Evolutionary conservation across 1,140 invertebrate species (phyloP), one percentile per base, ranked within the genome.

Genomic region (Ceratina japonica): DNA sequence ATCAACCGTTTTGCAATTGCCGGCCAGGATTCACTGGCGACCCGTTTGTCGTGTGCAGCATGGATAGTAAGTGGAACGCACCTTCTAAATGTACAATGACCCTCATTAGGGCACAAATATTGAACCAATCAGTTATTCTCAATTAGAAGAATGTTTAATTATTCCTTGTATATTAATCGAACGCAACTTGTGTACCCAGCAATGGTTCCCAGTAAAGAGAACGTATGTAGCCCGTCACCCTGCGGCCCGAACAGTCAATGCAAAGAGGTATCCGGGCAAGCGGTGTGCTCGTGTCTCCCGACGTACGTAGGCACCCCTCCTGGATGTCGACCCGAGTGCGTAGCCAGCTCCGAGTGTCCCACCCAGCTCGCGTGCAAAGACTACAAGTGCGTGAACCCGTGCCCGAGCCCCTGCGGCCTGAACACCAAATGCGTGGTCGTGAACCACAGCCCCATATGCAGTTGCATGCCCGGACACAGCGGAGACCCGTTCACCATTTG

Each of bases 221-320:
- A 75, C 54, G 18, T 68, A 37, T 97, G 96, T 86, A 93, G 94
- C 68, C 95, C 95, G 2, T 95, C 95, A 68, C 95, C 96, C 12
- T 98, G 97, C 90, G 97, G 96, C 27, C 93, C 95, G 0, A 96
- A 97, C 83, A 95, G 96, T 85, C 94, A 95, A 88, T 97, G 97
- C 87, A 91, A 94, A 90, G 93, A 84, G 66, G 75, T 87, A 10
- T 89, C 90, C 31, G 81, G 72, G 15, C 95, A 95, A 90, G 95
- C 95, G 18, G 94, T 96, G 24, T 97, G 96, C 82, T 95, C 95
- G 56, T 97, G 96, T 87, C 80, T 96, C 44, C 93, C 94, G 37
- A 95, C 94, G 61, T 96, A 95, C 83, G 92, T 95, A 27, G 96
- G 96, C 66, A 94, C 94, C 79, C 96, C 96, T 49, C 95, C 95